Percentiles rank a stretch among this genome's conserved stretches.
phyloP scores from a whole-genome alignment of 2,888 invertebrate genomes.

The Thymelicus acteon region DNA sequence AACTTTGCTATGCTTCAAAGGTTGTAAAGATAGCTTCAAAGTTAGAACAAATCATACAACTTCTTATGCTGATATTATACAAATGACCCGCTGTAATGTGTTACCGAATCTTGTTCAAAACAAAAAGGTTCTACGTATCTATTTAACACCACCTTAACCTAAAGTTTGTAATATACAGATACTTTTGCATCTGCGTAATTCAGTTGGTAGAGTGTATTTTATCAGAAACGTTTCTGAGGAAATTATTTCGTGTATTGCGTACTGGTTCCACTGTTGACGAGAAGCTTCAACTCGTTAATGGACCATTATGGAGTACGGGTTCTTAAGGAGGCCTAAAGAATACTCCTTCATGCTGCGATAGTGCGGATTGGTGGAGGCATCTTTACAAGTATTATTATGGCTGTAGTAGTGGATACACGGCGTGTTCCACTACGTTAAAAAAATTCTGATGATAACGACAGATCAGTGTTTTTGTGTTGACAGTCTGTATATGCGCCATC shows the following conservation, averaged over 20 bases:
- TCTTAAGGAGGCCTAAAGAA: too few species aligned
- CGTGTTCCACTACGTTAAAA: too few species aligned
- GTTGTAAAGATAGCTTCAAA: neutral
- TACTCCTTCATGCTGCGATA: too few species aligned
- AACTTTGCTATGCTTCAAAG: neutral
- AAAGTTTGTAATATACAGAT: constrained; percentile 21
- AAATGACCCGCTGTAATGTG: neutral
- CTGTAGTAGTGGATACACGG: too few species aligned
- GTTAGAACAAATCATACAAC: neutral
- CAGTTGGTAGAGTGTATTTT: constrained; percentile 41
- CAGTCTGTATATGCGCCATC: too few species aligned
- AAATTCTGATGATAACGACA: too few species aligned
- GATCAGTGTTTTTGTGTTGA: too few species aligned
- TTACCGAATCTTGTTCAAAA: neutral
- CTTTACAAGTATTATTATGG: too few species aligned
- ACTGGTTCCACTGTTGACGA: neutral
- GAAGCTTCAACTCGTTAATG: too few species aligned
- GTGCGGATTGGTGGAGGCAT: too few species aligned
- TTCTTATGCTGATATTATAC: neutral
- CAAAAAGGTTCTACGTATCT: constrained; percentile 2
- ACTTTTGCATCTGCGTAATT: constrained; percentile 26
- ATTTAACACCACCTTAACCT: constrained; percentile 33
- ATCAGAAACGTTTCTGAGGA: constrained; percentile 42
- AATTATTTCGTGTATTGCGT: constrained; percentile 18
- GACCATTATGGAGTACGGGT: too few species aligned